These are phyloP conservation scores for Enteromius treurensis DNA, from an alignment of 2,797 vertebrate genomes.

Conservation along the genomic window DNA sequence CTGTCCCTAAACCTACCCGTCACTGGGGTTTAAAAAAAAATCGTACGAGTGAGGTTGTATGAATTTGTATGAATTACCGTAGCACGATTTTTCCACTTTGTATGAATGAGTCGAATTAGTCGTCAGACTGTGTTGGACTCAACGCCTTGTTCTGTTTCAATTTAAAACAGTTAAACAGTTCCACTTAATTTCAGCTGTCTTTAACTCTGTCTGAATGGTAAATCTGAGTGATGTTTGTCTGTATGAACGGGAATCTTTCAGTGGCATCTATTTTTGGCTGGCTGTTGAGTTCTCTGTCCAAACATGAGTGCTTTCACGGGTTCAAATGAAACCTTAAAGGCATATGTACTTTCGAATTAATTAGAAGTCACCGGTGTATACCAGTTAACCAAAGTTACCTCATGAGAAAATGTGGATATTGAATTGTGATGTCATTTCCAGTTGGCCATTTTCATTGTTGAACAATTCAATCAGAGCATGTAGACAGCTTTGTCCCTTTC, in stretches of 20 bases:
- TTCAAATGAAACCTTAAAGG: neutral
- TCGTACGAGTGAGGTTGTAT: too few species aligned
- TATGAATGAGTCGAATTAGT: too few species aligned
- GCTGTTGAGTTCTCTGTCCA: neutral
- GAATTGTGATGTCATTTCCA: constrained; percentile 8
- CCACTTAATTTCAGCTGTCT: neutral
- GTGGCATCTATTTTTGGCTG: neutral
- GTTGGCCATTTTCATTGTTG: constrained; percentile 25
- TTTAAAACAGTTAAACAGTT: too few species aligned
- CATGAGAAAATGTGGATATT: constrained; percentile 15
- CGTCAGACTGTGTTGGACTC: too few species aligned
- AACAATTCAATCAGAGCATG: constrained; percentile 50
- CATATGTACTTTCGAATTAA: neutral
- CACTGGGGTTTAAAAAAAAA: too few species aligned
- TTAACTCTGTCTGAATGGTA: neutral
- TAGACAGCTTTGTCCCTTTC: constrained; percentile 37
- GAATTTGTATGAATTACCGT: too few species aligned
- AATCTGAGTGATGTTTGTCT: neutral
- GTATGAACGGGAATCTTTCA: neutral
- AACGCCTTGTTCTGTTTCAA: neutral
- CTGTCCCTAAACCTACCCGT: too few species aligned
- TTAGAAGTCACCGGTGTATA: neutral
- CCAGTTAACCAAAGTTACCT: constrained; percentile 1
- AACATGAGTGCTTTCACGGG: neutral
- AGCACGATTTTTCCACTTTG: too few species aligned